Evolutionary conservation across 2,797 vertebrate genomes (phyloP).

Genomic region (Amblyraja radiata): DNA sequence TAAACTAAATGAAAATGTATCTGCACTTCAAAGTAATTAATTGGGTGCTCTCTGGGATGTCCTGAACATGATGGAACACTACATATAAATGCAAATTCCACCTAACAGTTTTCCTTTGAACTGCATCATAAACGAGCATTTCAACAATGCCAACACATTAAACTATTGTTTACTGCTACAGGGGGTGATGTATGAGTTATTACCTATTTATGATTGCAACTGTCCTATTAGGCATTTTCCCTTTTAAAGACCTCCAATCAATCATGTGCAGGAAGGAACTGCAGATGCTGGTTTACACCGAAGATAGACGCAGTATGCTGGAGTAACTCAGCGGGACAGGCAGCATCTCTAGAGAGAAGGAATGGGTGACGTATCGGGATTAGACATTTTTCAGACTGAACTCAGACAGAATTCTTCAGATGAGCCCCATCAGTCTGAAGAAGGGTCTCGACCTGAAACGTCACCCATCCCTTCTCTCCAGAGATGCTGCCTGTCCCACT

Average conservation of each 20-base stretch:
- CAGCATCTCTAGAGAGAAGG: too few species aligned
- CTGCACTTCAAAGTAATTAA: not conserved
- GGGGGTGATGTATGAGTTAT: not conserved
- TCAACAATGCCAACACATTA: not conserved
- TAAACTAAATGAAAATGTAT: not conserved
- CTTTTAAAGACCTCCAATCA: slow-evolving; percentile 1
- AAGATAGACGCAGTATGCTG: too few species aligned
- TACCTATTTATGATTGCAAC: not conserved
- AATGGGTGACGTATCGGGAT: too few species aligned
- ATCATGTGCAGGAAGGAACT: not conserved
- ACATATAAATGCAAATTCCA: slow-evolving; percentile 1
- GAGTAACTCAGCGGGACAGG: too few species aligned
- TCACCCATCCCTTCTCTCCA: too few species aligned
- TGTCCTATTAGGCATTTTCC: not conserved
- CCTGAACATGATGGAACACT: not conserved
- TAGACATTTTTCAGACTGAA: too few species aligned
- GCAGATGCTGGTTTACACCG: too few species aligned
- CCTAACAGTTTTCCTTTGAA: not conserved
- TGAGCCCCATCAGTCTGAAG: too few species aligned
- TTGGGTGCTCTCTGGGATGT: not conserved
- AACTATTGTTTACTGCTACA: not conserved
- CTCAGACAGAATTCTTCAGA: too few species aligned
- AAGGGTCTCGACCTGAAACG: too few species aligned
- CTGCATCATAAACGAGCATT: not conserved
- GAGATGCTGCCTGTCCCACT: too few species aligned